Conservation (phyloP, 1,140 invertebrate genomes). For the Solenopsis fugax region DNA sequence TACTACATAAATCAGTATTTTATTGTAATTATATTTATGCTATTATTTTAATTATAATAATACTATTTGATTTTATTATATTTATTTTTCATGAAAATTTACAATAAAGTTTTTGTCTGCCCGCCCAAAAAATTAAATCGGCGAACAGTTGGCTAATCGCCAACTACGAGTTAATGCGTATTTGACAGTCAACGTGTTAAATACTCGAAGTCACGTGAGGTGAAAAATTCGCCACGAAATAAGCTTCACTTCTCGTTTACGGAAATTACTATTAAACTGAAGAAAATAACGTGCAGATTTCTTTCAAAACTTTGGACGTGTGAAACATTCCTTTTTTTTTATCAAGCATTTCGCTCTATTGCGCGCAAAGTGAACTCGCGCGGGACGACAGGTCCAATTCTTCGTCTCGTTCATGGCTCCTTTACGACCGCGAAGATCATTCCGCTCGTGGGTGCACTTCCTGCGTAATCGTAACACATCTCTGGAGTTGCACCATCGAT, state of each 20-base stretch:
- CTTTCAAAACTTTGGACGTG: not conserved
- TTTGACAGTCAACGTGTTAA: not conserved
- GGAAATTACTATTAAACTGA: not conserved
- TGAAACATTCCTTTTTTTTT: not conserved
- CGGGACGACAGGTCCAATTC: not conserved
- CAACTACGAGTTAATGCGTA: not conserved
- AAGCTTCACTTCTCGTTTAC: not conserved
- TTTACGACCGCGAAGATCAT: not conserved
- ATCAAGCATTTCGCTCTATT: not conserved
- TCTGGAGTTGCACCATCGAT: not conserved
- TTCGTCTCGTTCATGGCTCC: not conserved
- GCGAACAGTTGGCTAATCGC: no score
- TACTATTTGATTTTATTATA: no score
- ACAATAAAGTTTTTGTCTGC: not conserved
- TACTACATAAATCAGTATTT: no score
- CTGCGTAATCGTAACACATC: not conserved
- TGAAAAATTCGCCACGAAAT: not conserved
- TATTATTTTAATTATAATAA: no score
- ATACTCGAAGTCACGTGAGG: not conserved
- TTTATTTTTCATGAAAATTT: not conserved
- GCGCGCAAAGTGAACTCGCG: not conserved
- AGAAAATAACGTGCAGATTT: not conserved
- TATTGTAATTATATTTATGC: no score
- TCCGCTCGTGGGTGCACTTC: not conserved
- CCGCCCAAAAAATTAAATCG: not conserved